Evolutionary conservation across 2,797 vertebrate species (phyloP).

Genomic region (Borostomias antarcticus): DNA sequence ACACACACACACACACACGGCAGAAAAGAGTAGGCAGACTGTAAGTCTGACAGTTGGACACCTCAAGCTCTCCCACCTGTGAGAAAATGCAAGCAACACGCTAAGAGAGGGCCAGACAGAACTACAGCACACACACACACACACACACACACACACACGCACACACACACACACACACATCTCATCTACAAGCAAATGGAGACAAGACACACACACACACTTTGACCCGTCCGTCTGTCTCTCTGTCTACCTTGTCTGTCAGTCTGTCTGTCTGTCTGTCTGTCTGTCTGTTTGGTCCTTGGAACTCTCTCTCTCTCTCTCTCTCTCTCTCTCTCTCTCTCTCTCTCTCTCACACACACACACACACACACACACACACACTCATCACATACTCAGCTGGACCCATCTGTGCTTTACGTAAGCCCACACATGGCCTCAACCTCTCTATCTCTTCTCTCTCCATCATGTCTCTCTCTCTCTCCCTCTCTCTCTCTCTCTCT

Average conservation of each 20-base stretch:
- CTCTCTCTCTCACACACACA: not conserved
- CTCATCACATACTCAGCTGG: conserved; percentile 56
- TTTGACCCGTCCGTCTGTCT: not conserved
- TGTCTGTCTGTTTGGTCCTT: conserved; percentile 27
- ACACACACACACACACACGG: not conserved
- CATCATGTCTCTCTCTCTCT: not conserved
- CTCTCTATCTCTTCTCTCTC: not conserved
- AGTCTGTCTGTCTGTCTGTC: conserved; percentile 18
- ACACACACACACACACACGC: too few relatives aligned
- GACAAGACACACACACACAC: too few relatives aligned
- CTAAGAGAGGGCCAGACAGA: too few relatives aligned
- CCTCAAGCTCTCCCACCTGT: not conserved
- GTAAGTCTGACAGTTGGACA: not conserved
- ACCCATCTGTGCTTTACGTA: conserved; percentile 76
- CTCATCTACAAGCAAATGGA: too few relatives aligned
- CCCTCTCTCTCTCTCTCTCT: not conserved
- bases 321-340: not conserved
- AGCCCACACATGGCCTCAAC: conserved; percentile 54
- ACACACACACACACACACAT: too few relatives aligned
- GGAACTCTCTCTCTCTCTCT: not conserved
- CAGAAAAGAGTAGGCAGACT: too few relatives aligned
- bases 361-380: not conserved
- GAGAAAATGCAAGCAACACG: not conserved
- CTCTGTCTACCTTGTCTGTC: conserved; percentile 24
- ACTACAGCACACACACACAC: too few relatives aligned